Conservation (phyloP, 2,113 vertebrate genomes). For the Pterocles gutturalis region DNA sequence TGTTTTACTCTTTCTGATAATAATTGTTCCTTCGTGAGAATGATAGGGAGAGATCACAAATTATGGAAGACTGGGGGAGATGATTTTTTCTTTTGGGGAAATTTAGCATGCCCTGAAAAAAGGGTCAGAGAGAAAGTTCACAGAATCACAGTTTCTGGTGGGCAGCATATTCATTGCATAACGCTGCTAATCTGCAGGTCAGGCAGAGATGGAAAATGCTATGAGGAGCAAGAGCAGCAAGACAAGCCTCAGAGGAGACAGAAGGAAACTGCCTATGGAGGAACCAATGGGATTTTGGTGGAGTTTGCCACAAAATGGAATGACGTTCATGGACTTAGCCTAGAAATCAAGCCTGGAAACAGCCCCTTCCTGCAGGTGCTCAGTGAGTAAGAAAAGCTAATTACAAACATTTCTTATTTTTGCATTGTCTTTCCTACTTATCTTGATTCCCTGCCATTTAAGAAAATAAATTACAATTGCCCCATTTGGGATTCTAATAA, state of each 20-base stretch:
- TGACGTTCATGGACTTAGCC: rapidly evolving
- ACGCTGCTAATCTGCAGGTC: background rate
- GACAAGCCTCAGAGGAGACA: background rate
- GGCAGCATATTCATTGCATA: background rate
- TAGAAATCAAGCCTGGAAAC: background rate
- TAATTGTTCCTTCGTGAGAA: background rate
- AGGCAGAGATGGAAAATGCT: background rate
- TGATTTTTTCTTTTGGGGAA: background rate
- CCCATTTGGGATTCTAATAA: background rate
- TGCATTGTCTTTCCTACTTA: background rate
- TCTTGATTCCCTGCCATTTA: background rate
- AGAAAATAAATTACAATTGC: background rate
- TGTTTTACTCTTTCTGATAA: background rate
- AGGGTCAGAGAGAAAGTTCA: background rate
- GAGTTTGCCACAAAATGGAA: background rate
- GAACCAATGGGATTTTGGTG: background rate
- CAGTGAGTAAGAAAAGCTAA: background rate
- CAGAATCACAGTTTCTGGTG: background rate
- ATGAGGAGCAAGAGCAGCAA: background rate
- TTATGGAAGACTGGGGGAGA: background rate
- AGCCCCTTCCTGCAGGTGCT: background rate
- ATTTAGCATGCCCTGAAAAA: background rate
- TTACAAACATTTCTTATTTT: background rate
- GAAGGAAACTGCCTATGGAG: background rate
- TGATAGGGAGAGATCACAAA: background rate